Conservation (phyloP, 37 sponge, comb jelly and placozoan species). For the Axinella damicornis region DNA sequence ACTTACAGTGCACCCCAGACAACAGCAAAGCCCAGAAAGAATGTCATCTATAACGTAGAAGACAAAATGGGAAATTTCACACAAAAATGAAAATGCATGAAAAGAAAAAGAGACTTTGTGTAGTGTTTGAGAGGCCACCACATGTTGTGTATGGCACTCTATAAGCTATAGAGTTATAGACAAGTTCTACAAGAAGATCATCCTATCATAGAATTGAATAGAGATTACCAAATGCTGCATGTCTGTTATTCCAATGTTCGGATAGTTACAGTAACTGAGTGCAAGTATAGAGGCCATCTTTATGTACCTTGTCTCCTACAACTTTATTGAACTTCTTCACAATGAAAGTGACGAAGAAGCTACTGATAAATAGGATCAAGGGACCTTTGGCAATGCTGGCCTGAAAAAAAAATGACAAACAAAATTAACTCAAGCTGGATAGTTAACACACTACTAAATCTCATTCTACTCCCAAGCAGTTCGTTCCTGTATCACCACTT, state of each 20-base stretch:
- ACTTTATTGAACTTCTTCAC: slow-evolving; percentile 56
- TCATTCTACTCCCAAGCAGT: neutral
- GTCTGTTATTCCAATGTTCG: too few relatives aligned
- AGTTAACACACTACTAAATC: neutral
- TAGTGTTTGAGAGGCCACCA: too few relatives aligned
- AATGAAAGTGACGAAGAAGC: slow-evolving; percentile 55
- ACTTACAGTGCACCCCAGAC: slow-evolving; percentile 71
- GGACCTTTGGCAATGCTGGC: slow-evolving; percentile 73
- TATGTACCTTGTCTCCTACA: slow-evolving; percentile 64
- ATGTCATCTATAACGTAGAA: slow-evolving; percentile 55
- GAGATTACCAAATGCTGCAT: too few relatives aligned
- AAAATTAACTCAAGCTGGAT: neutral
- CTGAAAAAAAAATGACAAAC: slow-evolving; percentile 18
- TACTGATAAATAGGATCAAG: slow-evolving; percentile 67
- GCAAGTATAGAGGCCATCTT: too few relatives aligned
- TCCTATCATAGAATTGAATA: too few relatives aligned
- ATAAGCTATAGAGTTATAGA: too few relatives aligned
- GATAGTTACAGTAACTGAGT: too few relatives aligned
- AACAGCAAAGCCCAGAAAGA: slow-evolving; percentile 66
- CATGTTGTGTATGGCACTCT: too few relatives aligned
- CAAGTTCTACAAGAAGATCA: too few relatives aligned
- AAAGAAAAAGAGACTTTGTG: too few relatives aligned
- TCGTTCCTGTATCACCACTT: too few relatives aligned
- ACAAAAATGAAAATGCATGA: too few relatives aligned
- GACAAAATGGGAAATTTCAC: neutral